Conservation (phyloP, 2,888 invertebrate genomes). For the Arctia plantaginis region DNA sequence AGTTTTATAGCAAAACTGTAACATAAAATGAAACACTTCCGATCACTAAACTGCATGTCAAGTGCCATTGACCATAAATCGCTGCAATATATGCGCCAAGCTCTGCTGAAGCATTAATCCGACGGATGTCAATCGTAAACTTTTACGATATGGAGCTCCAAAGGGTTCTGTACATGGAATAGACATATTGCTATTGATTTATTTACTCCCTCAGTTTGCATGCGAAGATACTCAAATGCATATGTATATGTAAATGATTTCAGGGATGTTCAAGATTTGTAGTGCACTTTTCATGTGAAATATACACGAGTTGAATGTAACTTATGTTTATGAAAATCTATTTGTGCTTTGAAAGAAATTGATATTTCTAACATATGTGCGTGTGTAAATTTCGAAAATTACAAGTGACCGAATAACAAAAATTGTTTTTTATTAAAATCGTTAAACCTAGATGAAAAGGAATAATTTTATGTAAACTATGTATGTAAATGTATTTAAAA, state of each 20-base stretch:
- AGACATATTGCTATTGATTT: constrained; percentile 40
- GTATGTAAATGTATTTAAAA: no score
- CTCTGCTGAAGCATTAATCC: constrained; percentile 67
- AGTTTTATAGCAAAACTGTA: neutral
- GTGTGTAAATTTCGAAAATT: no score
- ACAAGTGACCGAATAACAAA: no score
- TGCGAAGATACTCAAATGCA: neutral
- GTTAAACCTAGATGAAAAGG: no score
- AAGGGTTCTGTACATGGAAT: constrained; percentile 67
- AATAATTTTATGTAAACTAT: no score
- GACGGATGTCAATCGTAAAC: constrained; percentile 82
- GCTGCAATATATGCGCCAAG: constrained; percentile 23
- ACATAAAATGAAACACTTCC: constrained; percentile 17
- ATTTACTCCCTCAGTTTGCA: constrained; percentile 19
- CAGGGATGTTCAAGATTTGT: neutral
- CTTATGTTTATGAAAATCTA: no score
- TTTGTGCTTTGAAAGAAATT: no score
- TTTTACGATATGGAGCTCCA: constrained; percentile 82
- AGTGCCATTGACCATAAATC: constrained; percentile 57
- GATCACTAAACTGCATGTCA: constrained; percentile 44
- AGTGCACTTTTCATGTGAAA: neutral
- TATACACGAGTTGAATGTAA: neutral
- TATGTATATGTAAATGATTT: neutral
- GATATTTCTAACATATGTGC: no score
- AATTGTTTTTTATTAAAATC: no score